A percentile compares a stretch with the other conserved stretches of the same genome.
Evolutionary conservation across 23 tunicate genomes (phyloP).

Genomic region (Halocynthia aurantium): DNA sequence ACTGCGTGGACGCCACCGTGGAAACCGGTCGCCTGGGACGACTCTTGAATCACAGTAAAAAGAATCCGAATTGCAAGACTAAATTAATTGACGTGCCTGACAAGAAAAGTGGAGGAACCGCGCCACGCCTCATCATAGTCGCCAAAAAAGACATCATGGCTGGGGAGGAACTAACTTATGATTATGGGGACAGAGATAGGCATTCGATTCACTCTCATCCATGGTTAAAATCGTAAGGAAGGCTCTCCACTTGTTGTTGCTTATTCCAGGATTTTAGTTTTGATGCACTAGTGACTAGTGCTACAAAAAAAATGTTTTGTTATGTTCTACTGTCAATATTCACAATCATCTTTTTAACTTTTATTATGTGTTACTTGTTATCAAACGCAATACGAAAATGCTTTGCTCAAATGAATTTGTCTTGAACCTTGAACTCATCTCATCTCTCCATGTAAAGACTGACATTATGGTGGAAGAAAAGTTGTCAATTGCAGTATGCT

Average conservation of each 20-base stretch:
- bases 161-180: constrained; percentile 80
- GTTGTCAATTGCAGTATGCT: no score
- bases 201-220: constrained; percentile 75
- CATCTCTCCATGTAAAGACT: no score
- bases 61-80: constrained; percentile 76
- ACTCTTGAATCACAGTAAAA: constrained; percentile 72
- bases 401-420: no score
- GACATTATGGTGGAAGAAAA: no score
- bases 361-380: no score
- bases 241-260: no score
- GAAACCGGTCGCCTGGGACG: constrained; percentile 73
- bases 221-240: constrained; percentile 64
- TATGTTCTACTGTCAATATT: no score
- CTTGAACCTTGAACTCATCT: no score
- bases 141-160: constrained; percentile 66
- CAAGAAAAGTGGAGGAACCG: neutral
- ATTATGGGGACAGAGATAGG: constrained; percentile 85
- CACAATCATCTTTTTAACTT: no score
- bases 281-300: no score
- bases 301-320: no score
- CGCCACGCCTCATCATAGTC: constrained; percentile 51
- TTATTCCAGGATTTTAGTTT: neutral
- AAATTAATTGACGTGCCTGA: constrained; percentile 46
- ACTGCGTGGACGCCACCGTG: constrained; percentile 87
- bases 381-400: no score